A percentile compares a stretch with the other conserved stretches of the same genome.
Conservation (phyloP, 2,797 vertebrate genomes). For the Cygnus olor region DNA sequence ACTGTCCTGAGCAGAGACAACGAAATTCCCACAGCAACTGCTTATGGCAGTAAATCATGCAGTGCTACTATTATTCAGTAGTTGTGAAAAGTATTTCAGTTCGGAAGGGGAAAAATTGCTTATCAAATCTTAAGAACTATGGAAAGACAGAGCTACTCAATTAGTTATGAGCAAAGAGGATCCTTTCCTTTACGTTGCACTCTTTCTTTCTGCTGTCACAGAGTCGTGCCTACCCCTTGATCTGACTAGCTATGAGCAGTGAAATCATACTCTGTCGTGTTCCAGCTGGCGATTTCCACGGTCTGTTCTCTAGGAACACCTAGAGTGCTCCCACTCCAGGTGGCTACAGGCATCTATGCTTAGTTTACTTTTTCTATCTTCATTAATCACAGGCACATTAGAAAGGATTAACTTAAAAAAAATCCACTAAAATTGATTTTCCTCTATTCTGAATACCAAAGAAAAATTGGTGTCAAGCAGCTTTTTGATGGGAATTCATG, state of each 20-base stretch:
- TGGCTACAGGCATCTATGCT: not conserved
- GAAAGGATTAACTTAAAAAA: not conserved
- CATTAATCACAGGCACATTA: not conserved
- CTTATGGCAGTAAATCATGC: not conserved
- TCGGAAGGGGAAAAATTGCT: not conserved
- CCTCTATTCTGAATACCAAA: not conserved
- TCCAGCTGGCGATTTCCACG: not conserved
- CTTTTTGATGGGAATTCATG: not conserved
- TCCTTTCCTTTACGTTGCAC: not conserved
- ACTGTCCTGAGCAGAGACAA: not conserved
- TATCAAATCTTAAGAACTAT: not conserved
- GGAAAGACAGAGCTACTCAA: not conserved
- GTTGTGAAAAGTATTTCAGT: not conserved
- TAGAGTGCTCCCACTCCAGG: not conserved
- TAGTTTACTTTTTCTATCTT: not conserved
- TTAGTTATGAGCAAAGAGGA: not conserved
- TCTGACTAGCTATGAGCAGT: not conserved
- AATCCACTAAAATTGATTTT: not conserved
- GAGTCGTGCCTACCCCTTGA: rapidly evolving
- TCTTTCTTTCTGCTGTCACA: not conserved
- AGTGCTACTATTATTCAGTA: not conserved
- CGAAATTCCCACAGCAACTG: not conserved
- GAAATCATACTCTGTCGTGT: not conserved
- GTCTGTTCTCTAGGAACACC: not conserved
- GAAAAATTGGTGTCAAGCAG: not conserved